These are phyloP conservation scores for Apocrypta bakeri DNA, from an alignment of 1,140 invertebrate species.

Conservation along the genomic window DNA sequence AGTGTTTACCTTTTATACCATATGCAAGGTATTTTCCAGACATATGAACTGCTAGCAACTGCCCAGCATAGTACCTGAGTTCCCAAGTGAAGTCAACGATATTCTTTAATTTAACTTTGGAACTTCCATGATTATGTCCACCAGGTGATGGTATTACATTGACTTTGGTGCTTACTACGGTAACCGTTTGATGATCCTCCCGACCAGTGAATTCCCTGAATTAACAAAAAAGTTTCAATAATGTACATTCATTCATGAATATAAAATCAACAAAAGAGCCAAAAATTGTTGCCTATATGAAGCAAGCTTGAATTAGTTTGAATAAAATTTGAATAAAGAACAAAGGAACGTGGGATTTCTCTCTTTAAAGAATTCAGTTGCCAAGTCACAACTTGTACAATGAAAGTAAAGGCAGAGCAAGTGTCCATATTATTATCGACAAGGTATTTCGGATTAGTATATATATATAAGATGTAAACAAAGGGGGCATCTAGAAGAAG, in stretches of 20 bases:
- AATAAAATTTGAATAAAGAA: background rate
- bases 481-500: background rate
- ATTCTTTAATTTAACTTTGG: constrained; percentile 92
- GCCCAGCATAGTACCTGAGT: constrained; percentile 87
- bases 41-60: constrained; percentile 91
- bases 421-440: no score
- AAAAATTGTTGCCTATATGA: no score
- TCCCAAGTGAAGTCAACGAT: constrained; percentile 96
- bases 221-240: constrained; percentile 39
- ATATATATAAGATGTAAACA: background rate
- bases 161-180: constrained; percentile 81
- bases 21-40: constrained; percentile 91
- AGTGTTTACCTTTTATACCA: constrained; percentile 85
- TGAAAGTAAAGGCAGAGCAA: background rate
- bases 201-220: constrained; percentile 81
- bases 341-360: background rate
- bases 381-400: background rate
- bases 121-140: constrained; percentile 84
- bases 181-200: constrained; percentile 81
- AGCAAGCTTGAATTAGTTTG: no score
- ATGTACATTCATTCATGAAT: background rate
- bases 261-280: no score
- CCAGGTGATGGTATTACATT: constrained; percentile 82
- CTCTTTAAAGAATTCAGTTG: background rate
- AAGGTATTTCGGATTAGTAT: no score